Evolutionary conservation across 2,888 invertebrate species (phyloP), one percentile per base, ranked within the genome.

Genomic region (Amphipyra berbera): DNA sequence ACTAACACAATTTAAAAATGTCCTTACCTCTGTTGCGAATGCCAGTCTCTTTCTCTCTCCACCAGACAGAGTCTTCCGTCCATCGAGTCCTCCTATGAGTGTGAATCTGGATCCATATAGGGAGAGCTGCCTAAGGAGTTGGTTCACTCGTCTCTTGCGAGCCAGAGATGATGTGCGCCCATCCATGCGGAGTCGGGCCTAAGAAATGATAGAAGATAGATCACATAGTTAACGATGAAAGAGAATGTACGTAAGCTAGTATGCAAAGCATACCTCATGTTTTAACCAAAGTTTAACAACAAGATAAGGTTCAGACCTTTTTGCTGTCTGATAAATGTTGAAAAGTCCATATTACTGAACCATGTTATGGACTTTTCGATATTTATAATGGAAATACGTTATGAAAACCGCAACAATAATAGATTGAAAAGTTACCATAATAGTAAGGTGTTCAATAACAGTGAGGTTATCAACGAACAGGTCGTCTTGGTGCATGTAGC

Each of bases 401-500:
- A 6, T 3, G 15, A 44, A 21, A n/a, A 13, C 13, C 30, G 30
- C 2, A 30, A 7, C 7, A 30, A 40, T 9, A 44, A 13, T 14
- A 0, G 14, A 12, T 30, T 30, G 6, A 30, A 30, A 6, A 30
- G 7, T 90, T 90, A 97, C 98, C 98, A 98, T 98, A 77, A 98
- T 97, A 79, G 96, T 96, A 60, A 99, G 96, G 85, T 99, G 98
- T 87, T 99, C 99, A 70, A 96, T 92, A 27, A 98, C 98, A 0
- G 98, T 98, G 68, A 99, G 95, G 42, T 97, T 96, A 3, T 97
- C 97, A 6, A 98, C 96, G 82, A 99, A 98, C 49, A 98, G 94
- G 83, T 99, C 98, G 71, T 98, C 98, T 88, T 99, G 99, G 78
- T 98, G 98, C 95, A 99, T 98, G 90, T 97, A 99, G 0, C 98